phyloP scores from a whole-genome alignment of 2,888 invertebrate genomes.

The Drosophila kanekoi region DNA sequence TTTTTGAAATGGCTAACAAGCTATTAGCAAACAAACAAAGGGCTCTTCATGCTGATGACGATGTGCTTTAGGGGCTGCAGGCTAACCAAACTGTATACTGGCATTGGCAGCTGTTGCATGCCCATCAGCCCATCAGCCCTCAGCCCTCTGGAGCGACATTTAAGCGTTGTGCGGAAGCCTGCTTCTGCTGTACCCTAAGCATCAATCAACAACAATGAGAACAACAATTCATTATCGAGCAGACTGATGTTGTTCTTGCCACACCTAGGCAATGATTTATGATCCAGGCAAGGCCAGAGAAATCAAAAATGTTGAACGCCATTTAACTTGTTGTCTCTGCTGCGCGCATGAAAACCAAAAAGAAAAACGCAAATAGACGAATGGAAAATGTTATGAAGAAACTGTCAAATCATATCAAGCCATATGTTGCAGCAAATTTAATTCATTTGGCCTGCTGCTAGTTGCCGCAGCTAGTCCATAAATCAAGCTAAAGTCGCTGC shows the following conservation, averaged over 20 bases:
- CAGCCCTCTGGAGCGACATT: conserved; percentile 48
- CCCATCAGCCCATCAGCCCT: conserved; percentile 15
- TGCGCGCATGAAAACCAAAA: conserved; percentile 2
- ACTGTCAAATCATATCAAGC: conserved; percentile 40
- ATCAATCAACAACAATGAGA: conserved; percentile 51
- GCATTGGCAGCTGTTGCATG: conserved; percentile 52
- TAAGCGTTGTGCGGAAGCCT: conserved; percentile 18
- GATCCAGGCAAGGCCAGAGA: conserved; percentile 22
- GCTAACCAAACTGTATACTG: conserved; percentile 11
- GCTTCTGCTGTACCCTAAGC: conserved; percentile 14
- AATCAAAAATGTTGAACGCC: conserved; percentile 54
- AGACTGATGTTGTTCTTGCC: conserved; percentile 22
- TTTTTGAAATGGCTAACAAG: conserved; percentile 79
- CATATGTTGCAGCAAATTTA: conserved; percentile 44
- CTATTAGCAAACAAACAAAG: conserved; percentile 78
- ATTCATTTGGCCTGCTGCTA: conserved; percentile 27
- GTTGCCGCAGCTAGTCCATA: conserved; percentile 7
- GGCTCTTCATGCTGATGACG: conserved; percentile 57
- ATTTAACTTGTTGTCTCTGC: conserved; percentile 51
- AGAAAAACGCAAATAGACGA: not conserved
- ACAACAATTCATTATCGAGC: conserved; percentile 46
- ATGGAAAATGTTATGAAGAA: not conserved
- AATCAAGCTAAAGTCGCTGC: conserved; percentile 10
- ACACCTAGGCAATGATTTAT: conserved; percentile 54
- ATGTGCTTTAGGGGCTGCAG: conserved; percentile 25